Evolutionary conservation across 2,888 invertebrate species (phyloP), one percentile per base, ranked within the genome.

Genomic region (Spilosoma lubricipeda): DNA sequence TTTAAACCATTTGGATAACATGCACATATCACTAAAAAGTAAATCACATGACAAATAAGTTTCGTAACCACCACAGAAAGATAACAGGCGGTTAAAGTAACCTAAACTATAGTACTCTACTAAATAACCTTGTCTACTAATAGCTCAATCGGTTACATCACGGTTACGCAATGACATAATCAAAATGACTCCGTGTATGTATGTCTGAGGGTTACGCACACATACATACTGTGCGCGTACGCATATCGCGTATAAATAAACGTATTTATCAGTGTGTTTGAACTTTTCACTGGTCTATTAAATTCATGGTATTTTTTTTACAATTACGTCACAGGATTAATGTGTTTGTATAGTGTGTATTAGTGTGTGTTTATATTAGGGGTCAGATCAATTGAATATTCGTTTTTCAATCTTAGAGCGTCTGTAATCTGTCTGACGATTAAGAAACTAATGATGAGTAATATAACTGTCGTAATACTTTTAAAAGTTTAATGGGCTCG

Each of bases 121-220:
- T 52, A 70, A 70, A 70, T 82, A 84, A 83, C 85, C 83, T 83
- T 84, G 83, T 71, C 64, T 73, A 70, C 79, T 82, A 86, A 85
- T 85, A 86, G 70, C 73, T 80, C 70, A 77, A 81, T 75, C 75
- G 45, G 76, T 88, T 88, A 86, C 88, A 87, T 88, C 83, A 88
- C 72, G 18, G 71, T 88, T 87, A 81, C 86, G 83, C 79, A 88
- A 88, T 80, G 77, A 75, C 75, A 79, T 81, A 72, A 85, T 85
- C 85, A 83, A 84, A 85, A 84, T 80, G 71, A 67, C 63, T 78
- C 39, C 67, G 42, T 52, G 70, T 73, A 67, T 59, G 73, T 70
- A 71, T 68, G 63, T 73, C n/a, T 72, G 74, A 64, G 33, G 33
- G 27, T 67, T 65, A 42, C 42, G 23, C 70, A 75, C 72, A 73